These are phyloP conservation scores for Asbolus verrucosus DNA, from an alignment of 1,140 invertebrate species.

Conservation along the genomic window DNA sequence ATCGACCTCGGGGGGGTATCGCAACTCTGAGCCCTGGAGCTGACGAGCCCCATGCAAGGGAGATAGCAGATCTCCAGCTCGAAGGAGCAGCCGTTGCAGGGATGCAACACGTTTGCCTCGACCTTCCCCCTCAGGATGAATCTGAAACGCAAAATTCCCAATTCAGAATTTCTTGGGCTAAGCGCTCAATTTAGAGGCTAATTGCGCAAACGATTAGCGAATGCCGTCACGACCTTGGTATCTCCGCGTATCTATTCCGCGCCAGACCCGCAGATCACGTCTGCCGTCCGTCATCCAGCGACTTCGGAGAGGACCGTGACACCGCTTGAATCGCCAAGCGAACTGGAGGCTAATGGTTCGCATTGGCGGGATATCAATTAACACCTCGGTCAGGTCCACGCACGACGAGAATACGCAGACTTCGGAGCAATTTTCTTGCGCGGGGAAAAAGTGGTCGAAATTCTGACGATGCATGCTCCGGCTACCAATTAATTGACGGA, in stretches of 20 bases:
- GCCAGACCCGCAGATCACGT: conserved; percentile 46
- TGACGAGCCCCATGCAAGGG: conserved; percentile 63
- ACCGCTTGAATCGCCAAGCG: conserved; percentile 39
- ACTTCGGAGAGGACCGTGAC: conserved; percentile 30
- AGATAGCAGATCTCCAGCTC: conserved; percentile 85
- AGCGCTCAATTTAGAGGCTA: conserved; percentile 29
- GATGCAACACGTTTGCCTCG: conserved; percentile 59
- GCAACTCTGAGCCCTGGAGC: conserved; percentile 12
- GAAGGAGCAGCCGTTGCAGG: conserved; percentile 74
- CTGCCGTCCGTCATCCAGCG: conserved; percentile 46
- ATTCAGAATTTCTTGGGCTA: background rate
- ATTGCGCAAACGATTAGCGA: conserved; percentile 46
- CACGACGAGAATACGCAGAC: background rate
- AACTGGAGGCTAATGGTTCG: conserved; percentile 31
- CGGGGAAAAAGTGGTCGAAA: background rate
- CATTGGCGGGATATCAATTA: conserved; percentile 48
- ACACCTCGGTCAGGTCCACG: conserved; percentile 36
- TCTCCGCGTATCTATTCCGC: conserved; percentile 42
- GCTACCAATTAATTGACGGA: no score
- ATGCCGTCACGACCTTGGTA: conserved; percentile 46
- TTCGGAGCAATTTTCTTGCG: background rate
- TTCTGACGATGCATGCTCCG: no score
- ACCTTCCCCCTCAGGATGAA: conserved; percentile 76
- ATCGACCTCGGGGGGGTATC: conserved; percentile 55
- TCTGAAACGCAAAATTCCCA: conserved; percentile 65